These are phyloP conservation scores for Cyanistes caeruleus DNA, from an alignment of 2,113 vertebrate species.

Conservation along the genomic window DNA sequence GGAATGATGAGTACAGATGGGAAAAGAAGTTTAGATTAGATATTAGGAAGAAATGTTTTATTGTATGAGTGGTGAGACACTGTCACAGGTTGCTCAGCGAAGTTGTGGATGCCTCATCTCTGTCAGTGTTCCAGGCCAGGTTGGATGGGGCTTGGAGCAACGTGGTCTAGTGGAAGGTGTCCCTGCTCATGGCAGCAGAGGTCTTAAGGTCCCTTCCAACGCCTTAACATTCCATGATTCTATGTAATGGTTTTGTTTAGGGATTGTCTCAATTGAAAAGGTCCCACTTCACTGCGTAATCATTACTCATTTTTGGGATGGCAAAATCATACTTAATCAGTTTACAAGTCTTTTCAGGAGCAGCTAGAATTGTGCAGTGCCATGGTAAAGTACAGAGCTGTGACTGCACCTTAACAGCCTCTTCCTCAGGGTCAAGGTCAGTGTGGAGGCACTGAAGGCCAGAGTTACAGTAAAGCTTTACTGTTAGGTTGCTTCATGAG, in stretches of 20 bases:
- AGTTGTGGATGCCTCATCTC: accelerated
- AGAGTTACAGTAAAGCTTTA: background rate
- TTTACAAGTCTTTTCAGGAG: accelerated
- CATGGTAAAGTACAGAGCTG: accelerated
- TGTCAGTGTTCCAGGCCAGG: background rate
- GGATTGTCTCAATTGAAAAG: accelerated
- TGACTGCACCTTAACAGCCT: accelerated
- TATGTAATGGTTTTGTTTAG: accelerated
- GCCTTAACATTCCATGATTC: accelerated
- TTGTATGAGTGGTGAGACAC: no score
- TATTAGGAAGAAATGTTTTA: no score
- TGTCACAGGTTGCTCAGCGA: background rate
- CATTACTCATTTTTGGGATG: accelerated
- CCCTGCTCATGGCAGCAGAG: no score
- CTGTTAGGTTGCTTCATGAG: background rate
- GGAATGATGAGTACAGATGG: no score
- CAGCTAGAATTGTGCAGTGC: accelerated
- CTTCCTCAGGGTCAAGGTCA: background rate
- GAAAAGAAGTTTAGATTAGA: background rate
- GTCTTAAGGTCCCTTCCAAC: background rate
- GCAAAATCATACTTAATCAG: accelerated
- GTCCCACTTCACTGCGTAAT: accelerated
- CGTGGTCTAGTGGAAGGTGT: background rate
- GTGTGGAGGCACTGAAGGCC: no score
- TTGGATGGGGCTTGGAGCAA: background rate